A percentile compares a stretch with the other conserved stretches of the same genome.
phyloP scores from a whole-genome alignment of 2,797 vertebrate species.

The Psittacula derbiana region DNA sequence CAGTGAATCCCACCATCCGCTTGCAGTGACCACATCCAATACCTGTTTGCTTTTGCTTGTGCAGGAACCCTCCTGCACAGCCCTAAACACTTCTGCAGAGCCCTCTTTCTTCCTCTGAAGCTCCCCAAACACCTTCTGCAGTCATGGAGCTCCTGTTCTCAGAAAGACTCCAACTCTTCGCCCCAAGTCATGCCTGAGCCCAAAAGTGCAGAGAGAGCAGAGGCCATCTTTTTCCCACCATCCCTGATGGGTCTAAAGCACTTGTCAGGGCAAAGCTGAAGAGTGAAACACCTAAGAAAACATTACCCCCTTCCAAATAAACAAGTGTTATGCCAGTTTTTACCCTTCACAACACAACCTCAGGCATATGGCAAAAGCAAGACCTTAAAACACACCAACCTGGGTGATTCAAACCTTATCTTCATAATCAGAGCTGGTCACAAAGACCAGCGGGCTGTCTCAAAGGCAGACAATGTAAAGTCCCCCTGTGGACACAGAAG shows the following conservation, averaged over 20 bases:
- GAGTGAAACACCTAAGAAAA: not conserved
- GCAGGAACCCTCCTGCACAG: rapidly evolving
- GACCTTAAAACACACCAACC: not conserved
- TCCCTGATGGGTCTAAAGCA: not conserved
- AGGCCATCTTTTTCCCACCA: not conserved
- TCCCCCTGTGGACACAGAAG: not conserved
- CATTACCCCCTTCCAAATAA: rapidly evolving
- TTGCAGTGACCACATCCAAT: rapidly evolving
- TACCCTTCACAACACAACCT: not conserved
- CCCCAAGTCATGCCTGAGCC: rapidly evolving
- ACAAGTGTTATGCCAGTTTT: rapidly evolving
- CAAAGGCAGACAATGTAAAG: not conserved
- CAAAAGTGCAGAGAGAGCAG: rapidly evolving
- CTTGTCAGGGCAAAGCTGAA: not conserved
- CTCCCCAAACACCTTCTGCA: not conserved
- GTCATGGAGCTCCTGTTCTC: not conserved
- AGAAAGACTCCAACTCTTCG: not conserved
- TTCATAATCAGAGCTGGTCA: not conserved
- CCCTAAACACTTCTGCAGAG: rapidly evolving
- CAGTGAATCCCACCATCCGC: not conserved
- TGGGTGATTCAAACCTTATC: rapidly evolving
- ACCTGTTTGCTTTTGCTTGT: not conserved
- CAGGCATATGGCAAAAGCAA: rapidly evolving
- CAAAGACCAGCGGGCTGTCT: not conserved
- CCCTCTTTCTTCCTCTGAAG: not conserved